phyloP scores from a whole-genome alignment of 2,113 vertebrate species.

The cat (Felis catus) region F.catus_Fca126_mat1.0 CM031419.1:138116001-138116500 shows the following conservation, averaged over 20 bases:
- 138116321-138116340: constrained; percentile 44
- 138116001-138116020: not conserved
- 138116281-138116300: constrained; percentile 11
- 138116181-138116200: not conserved
- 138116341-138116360: constrained; percentile 3
- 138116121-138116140: not conserved
- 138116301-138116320: constrained; percentile 38
- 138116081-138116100: not conserved
- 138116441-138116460: not conserved
- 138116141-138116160: not conserved
- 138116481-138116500: constrained; percentile 23
- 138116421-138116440: constrained; percentile 19
- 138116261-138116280: constrained; percentile 45
- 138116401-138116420: constrained; percentile 42
- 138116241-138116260: constrained; percentile 44
- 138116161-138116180: not conserved
- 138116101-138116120: not conserved
- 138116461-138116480: constrained; percentile 40
- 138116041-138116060: not conserved
- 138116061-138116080: not conserved
- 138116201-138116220: not conserved
- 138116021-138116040: not conserved
- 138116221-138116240: constrained; percentile 42
- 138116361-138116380: constrained; percentile 36
- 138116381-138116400: constrained; percentile 55